Base-by-base conservation (phyloP, 2,888 invertebrate species). In the Electrophaes corylata region DNA sequence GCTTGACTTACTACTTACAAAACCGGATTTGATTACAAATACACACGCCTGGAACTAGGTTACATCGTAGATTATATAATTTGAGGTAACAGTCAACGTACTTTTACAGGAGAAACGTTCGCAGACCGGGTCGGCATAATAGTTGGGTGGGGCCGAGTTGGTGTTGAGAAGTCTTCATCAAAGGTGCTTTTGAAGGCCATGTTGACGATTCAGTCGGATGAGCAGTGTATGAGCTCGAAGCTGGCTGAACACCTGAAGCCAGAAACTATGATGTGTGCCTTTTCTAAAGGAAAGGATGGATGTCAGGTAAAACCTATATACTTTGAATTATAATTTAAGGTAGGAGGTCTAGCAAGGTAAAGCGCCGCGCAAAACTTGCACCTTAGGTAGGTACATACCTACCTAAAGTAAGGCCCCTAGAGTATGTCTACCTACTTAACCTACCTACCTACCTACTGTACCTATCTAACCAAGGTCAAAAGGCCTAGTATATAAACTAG, bases 251-350 rank as follows among this genome's bases (percentile, higher is more conserved):
- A 93, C 71, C 72, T 93, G 6, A 87, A 89, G 29, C 81, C 89
- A n/a, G 60, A 47, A 3, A 89, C 91, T 3, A 93, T 93, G 92
- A 83, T 93, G 91, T 95, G 95, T 76, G 95, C 95, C 65, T 92
- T 88, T 78, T 80, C 88, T 57, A 87, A 93, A 79, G 83, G 93
- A 61, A 93, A 91, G 49, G 94, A 94, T 71, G 93, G 94, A 0
- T 94, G 94, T 71, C 94, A 94, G 92, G 94, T 94, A n/a, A n/a
- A n/a, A n/a, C n/a, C n/a, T n/a, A n/a, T n/a, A n/a, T n/a, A n/a
- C n/a, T n/a, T n/a, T n/a, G n/a, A n/a, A n/a, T n/a, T n/a, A n/a
- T n/a, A n/a, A n/a, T n/a, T n/a, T n/a, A n/a, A n/a, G n/a, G n/a
- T n/a, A n/a, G n/a, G n/a, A n/a, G n/a, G n/a, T n/a, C n/a, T n/a